These are phyloP conservation scores for Apogon hyalosoma DNA, from an alignment of 2,797 vertebrate genomes.

Conservation along the genomic window DNA sequence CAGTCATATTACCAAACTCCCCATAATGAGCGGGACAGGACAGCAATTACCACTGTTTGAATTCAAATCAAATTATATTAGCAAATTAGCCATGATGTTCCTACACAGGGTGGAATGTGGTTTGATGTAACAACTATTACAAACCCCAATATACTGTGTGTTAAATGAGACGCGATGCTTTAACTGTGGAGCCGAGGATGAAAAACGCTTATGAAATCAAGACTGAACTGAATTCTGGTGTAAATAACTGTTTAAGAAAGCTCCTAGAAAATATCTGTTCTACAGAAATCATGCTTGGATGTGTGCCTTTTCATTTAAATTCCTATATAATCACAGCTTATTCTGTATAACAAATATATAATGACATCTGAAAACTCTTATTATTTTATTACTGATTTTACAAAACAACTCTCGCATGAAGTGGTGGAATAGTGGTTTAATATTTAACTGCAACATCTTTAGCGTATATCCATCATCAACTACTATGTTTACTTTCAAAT, in stretches of 20 bases:
- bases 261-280: no score
- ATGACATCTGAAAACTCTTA: no score
- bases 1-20: slow-evolving; percentile 56
- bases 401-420: no score
- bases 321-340: no score
- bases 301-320: no score
- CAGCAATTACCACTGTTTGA: slow-evolving; percentile 67
- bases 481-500: background rate
- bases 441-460: background rate
- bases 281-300: no score
- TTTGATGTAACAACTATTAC: slow-evolving; percentile 49
- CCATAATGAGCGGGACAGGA: slow-evolving; percentile 66
- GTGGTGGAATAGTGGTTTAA: background rate
- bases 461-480: no score
- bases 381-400: no score
- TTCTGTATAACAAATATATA: no score
- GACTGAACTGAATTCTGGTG: background rate
- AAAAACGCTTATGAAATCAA: background rate
- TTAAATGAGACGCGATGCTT: slow-evolving; percentile 4
- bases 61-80: slow-evolving; percentile 69
- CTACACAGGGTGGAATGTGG: slow-evolving; percentile 36
- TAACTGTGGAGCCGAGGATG: background rate
- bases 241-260: background rate
- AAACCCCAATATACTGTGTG: slow-evolving; percentile 11
- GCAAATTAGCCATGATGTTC: slow-evolving; percentile 62